Conservation (phyloP, 2,797 vertebrate genomes). For the Tachyglossus aculeatus region DNA sequence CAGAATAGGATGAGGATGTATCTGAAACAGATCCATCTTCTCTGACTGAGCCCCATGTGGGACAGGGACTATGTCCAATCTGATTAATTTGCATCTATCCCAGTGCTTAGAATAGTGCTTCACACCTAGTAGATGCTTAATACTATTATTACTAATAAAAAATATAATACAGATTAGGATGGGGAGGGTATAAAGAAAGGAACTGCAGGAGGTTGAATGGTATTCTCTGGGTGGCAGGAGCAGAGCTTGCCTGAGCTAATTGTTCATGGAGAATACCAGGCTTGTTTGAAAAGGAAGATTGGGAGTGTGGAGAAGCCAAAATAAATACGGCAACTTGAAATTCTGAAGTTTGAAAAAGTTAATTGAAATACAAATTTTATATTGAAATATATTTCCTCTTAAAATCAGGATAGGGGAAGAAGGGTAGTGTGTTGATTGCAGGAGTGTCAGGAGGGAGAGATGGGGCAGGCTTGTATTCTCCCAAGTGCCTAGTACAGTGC, state of each 20-base stretch:
- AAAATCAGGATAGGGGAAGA: background rate
- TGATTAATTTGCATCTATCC: no score
- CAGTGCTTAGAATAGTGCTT: no score
- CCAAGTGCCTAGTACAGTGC: background rate
- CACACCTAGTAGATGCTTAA: no score
- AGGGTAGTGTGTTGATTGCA: background rate
- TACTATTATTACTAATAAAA: no score
- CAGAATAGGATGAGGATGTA: no score
- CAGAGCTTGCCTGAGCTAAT: background rate
- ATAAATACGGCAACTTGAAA: background rate
- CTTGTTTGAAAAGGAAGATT: background rate
- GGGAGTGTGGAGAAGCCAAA: background rate
- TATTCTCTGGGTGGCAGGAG: background rate
- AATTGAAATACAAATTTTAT: background rate
- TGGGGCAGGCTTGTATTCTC: background rate
- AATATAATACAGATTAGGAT: no score
- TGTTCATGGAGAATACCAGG: background rate
- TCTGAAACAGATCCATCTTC: no score
- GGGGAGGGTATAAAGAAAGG: background rate
- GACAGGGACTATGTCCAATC: no score
- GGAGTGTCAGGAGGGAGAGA: background rate
- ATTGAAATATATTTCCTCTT: no score
- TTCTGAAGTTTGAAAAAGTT: background rate
- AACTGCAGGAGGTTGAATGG: no score
- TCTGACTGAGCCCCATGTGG: no score